Percentiles rank a stretch among this genome's conserved stretches.
phyloP scores from a whole-genome alignment of 2,797 vertebrate species.

The Kryptolebias ocellatus region DNA sequence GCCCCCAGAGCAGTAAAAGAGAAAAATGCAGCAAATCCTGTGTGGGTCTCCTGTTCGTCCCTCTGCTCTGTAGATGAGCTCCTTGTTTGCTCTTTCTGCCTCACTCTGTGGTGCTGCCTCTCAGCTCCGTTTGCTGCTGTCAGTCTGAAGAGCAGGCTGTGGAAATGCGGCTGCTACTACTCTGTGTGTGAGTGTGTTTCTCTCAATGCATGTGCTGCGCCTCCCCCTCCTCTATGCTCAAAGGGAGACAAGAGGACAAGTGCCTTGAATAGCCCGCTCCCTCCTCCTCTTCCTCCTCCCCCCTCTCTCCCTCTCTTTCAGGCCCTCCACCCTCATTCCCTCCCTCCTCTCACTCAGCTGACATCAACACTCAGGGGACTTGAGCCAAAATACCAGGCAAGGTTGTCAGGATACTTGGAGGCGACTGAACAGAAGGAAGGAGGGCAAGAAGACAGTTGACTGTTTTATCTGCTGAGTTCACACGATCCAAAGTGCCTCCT shows the following conservation, averaged over 20 bases:
- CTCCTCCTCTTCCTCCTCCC: slow-evolving; percentile 66
- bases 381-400: slow-evolving; percentile 83
- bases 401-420: slow-evolving; percentile 83
- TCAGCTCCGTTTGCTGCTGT: slow-evolving; percentile 77
- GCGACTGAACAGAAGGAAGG: slow-evolving; percentile 67
- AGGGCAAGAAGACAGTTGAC: slow-evolving; percentile 58
- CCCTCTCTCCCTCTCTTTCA: slow-evolving; percentile 49
- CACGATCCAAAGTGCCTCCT: slow-evolving; percentile 32
- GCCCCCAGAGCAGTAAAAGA: slow-evolving; percentile 29
- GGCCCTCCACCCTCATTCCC: slow-evolving; percentile 29
- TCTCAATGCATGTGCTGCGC: slow-evolving; percentile 65
- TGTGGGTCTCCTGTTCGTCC: slow-evolving; percentile 19
- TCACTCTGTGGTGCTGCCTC: slow-evolving; percentile 45
- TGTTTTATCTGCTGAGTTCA: slow-evolving; percentile 60
- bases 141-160: slow-evolving; percentile 76
- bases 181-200: slow-evolving; percentile 55
- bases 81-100: slow-evolving; percentile 43
- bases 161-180: slow-evolving; percentile 69
- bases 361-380: slow-evolving; percentile 84
- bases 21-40: slow-evolving; percentile 40
- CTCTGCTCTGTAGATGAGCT: slow-evolving; percentile 48
- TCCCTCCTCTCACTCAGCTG: slow-evolving; percentile 76
- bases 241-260: slow-evolving; percentile 83
- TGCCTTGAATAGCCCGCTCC: slow-evolving; percentile 83
- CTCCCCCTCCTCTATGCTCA: slow-evolving; percentile 68